Conservation (phyloP, 2,113 vertebrate species). For the Macrotus californicus region DNA sequence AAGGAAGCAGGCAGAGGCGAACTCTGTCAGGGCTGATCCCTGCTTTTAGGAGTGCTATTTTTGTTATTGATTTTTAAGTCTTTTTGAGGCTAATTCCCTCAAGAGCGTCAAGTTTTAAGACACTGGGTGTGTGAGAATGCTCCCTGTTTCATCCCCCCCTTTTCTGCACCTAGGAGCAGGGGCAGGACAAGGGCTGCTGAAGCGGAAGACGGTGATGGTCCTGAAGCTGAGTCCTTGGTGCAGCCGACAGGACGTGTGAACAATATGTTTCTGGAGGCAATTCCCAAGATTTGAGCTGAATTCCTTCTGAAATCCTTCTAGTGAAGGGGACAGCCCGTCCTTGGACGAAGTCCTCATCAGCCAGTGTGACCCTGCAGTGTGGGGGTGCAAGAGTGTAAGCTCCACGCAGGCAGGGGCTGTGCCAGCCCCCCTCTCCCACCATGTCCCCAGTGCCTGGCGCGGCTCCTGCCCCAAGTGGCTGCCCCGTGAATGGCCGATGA, state of each 20-base stretch:
- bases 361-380: not conserved
- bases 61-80: not conserved
- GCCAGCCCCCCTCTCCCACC: fast-evolving
- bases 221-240: fast-evolving
- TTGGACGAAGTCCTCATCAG: fast-evolving
- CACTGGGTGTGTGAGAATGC: not conserved
- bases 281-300: not conserved
- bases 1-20: fast-evolving
- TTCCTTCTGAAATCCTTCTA: not conserved
- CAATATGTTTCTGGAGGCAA: not conserved
- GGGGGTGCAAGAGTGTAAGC: not conserved
- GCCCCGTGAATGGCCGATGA: fast-evolving
- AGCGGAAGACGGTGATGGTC: not conserved
- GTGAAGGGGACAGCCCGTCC: not conserved
- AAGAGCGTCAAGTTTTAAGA: not conserved
- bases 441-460: not conserved
- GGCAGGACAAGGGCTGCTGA: not conserved
- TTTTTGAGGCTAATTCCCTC: not conserved
- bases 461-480: not conserved
- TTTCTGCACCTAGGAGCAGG: not conserved
- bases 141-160: not conserved
- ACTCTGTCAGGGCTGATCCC: too few species aligned
- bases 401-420: fast-evolving
- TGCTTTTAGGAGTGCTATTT: not conserved
- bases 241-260: not conserved